phyloP scores from a whole-genome alignment of 2,797 vertebrate genomes.

The Parotocinclus haroldoi region DNA sequence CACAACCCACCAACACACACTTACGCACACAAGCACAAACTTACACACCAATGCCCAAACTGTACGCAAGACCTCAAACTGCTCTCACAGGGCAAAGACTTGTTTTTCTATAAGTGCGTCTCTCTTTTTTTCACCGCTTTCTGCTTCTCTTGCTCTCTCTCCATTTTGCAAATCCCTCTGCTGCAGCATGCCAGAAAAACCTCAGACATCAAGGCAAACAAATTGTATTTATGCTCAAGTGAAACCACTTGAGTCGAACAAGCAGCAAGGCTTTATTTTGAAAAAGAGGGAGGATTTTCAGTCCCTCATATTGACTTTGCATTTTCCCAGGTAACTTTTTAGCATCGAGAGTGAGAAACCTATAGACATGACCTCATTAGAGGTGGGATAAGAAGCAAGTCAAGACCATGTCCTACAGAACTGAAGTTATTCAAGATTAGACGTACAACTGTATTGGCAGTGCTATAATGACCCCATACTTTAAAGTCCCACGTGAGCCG shows the following conservation, averaged over 20 bases:
- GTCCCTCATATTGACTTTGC: too few relatives aligned
- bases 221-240: constrained; percentile 30
- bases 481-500: too few relatives aligned
- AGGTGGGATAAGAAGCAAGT: too few relatives aligned
- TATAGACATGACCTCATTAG: too few relatives aligned
- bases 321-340: too few relatives aligned
- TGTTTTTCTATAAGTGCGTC: constrained; percentile 13
- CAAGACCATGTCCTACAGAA: too few relatives aligned
- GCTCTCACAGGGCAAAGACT: constrained; percentile 59
- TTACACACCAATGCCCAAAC: constrained; percentile 38
- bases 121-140: constrained; percentile 8
- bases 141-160: constrained; percentile 4
- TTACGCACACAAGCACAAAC: constrained; percentile 33
- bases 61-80: constrained; percentile 54
- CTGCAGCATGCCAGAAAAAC: constrained; percentile 12
- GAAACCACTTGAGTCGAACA: constrained; percentile 34
- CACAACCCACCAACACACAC: constrained; percentile 51
- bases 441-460: too few relatives aligned
- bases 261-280: constrained; percentile 22
- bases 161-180: not conserved
- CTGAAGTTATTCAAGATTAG: too few relatives aligned
- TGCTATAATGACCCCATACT: too few relatives aligned
- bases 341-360: too few relatives aligned
- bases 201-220: constrained; percentile 36
- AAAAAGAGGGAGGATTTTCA: not conserved